Evolutionary conservation across 2,113 vertebrate genomes (phyloP).

Genomic region (Oncorhynchus nerka): DNA sequence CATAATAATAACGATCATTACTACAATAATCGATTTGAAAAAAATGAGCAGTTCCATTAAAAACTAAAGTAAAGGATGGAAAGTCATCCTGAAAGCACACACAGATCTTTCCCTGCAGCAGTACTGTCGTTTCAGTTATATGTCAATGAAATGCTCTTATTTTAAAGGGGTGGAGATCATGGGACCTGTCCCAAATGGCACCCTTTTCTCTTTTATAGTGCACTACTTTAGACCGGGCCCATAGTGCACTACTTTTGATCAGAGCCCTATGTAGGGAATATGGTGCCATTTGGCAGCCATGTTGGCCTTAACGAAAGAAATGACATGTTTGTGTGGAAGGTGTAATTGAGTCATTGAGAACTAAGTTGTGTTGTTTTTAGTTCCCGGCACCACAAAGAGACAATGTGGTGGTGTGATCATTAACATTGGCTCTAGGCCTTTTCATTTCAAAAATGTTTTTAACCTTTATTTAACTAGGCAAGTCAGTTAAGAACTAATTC

Average conservation of each 20-base stretch:
- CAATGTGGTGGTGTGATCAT: constrained; percentile 35
- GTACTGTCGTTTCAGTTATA: constrained; percentile 35
- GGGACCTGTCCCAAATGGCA: constrained; percentile 10
- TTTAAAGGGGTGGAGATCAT: constrained; percentile 24
- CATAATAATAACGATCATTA: constrained; percentile 36
- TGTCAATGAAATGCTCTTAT: constrained; percentile 27
- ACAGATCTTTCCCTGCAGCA: constrained; percentile 37
- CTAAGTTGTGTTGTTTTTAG: constrained; percentile 18
- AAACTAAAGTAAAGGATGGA: constrained; percentile 9
- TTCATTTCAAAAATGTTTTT: no score
- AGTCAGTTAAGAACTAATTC: no score
- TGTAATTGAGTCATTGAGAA: constrained; percentile 30
- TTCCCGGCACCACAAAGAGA: constrained; percentile 39
- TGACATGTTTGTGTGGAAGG: constrained; percentile 23
- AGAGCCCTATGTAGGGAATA: no score
- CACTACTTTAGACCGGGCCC: constrained; percentile 83
- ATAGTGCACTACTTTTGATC: no score
- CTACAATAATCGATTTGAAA: constrained; percentile 20
- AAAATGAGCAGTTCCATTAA: constrained; percentile 46
- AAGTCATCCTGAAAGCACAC: constrained; percentile 49
- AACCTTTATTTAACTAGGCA: no score
- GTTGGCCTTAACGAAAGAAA: constrained; percentile 52
- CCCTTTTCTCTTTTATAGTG: constrained; percentile 45
- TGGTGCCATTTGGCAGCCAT: no score
- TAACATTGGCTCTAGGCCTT: constrained; percentile 15